A percentile compares a stretch with the other conserved stretches of the same genome.
These are phyloP conservation scores for Aphelenchoides fujianensis DNA, from an alignment of 1,140 invertebrate genomes.

Conservation along the genomic window DNA sequence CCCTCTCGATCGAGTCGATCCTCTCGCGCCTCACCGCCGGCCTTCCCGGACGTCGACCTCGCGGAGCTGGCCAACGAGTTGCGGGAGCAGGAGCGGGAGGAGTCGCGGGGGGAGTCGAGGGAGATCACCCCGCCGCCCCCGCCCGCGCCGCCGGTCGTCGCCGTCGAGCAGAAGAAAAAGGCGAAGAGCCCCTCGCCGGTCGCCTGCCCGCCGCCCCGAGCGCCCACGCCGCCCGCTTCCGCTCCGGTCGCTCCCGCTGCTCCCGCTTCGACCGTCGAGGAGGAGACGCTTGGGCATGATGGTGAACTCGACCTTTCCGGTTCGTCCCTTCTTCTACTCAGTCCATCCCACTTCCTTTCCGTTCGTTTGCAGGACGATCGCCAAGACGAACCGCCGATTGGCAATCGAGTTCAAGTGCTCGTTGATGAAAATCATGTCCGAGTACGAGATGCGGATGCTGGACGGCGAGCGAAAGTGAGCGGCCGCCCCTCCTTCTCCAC, in stretches of 20 bases:
- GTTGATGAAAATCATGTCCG: not conserved
- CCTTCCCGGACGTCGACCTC: no score
- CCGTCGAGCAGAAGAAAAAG: not conserved
- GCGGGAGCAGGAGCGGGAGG: not conserved
- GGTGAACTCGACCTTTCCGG: constrained; percentile 10
- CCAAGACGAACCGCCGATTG: not conserved
- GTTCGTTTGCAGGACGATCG: not conserved
- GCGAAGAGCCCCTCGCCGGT: not conserved
- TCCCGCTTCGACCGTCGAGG: not conserved
- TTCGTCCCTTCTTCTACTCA: not conserved
- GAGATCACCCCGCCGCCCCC: not conserved
- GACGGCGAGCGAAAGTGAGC: not conserved
- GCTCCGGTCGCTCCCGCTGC: not conserved
- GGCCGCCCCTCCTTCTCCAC: no score
- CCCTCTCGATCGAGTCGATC: not conserved
- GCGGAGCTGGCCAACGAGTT: no score
- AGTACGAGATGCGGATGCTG: constrained; percentile 5
- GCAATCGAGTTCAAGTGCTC: constrained; percentile 12
- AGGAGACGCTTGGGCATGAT: not conserved
- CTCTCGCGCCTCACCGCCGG: not conserved
- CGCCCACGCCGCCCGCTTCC: not conserved
- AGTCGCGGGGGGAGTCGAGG: not conserved
- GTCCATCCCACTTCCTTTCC: no score
- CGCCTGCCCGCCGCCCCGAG: not conserved
- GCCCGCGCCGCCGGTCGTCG: not conserved